A percentile compares a stretch with the other conserved stretches of the same genome.
Conservation (phyloP, 2,888 invertebrate species). For the Deladenus siricidicola region DNA sequence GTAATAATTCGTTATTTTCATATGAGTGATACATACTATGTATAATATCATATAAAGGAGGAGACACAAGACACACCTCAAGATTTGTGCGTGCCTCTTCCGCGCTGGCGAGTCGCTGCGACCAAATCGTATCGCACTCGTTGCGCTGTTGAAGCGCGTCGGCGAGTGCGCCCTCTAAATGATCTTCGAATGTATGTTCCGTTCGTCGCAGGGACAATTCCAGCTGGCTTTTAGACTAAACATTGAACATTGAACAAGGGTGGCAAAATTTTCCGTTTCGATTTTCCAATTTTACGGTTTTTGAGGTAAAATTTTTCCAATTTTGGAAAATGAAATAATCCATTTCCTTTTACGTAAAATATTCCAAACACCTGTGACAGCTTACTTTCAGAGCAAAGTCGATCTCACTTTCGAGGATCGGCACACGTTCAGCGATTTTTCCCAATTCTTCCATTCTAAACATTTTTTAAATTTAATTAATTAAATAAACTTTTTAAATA, state of each 20-base stretch:
- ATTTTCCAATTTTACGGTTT: too few species aligned
- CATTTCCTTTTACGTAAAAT: neutral
- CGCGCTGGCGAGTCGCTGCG: neutral
- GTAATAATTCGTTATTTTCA: neutral
- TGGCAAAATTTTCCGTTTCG: too few species aligned
- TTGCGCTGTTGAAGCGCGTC: neutral
- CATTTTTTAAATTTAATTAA: too few species aligned
- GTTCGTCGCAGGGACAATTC: neutral
- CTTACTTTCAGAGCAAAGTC: conserved; percentile 33
- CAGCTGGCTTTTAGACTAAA: neutral
- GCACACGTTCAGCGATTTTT: conserved; percentile 35
- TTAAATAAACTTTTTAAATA: too few species aligned
- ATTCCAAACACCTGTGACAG: too few species aligned
- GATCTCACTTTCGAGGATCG: conserved; percentile 40
- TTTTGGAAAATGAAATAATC: too few species aligned
- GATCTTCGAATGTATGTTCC: neutral
- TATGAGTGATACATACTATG: too few species aligned
- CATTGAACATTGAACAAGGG: neutral
- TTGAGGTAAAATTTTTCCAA: too few species aligned
- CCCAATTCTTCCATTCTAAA: conserved; percentile 29
- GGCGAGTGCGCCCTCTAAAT: neutral
- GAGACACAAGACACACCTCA: too few species aligned
- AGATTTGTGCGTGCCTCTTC: too few species aligned
- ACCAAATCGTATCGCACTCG: neutral
- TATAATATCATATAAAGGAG: too few species aligned